Base-by-base conservation (phyloP, 2,113 vertebrate genomes). In the Ptilorrhoa leucosticta region DNA sequence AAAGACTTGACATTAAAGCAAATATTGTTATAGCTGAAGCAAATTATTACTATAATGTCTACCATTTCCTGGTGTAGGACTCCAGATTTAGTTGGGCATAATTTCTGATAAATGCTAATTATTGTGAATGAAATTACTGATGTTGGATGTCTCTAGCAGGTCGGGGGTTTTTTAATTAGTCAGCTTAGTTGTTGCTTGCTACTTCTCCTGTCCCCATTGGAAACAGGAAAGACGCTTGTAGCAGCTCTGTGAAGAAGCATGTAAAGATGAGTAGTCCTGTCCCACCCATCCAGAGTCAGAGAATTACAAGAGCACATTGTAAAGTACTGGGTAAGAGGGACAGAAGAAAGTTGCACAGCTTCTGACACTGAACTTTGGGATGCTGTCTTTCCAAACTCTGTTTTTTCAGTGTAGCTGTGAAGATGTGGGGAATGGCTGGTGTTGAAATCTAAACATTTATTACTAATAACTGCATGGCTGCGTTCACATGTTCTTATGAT, bases 101-200 rank as follows among this genome's bases (percentile, higher is more conserved):
- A 75, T 70, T 73, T 64, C n/a, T 92, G 77, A 89, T 77, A 73
- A 75, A 89, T 84, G 47, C 23, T 94, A 91, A 93, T 89, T 77
- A 60, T 69, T 86, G 33, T 61, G 26, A 90, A 94, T 93, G 39
- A 93, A 91, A 94, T 96, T 90, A 86, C 40, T 31, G 17, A 56
- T 23, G 5, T 44, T 90, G 60, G 23, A 86, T 83, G 20, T 35
- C 58, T 69, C 54, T 48, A 26, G 45, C 17, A 63, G 42, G 14
- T 42, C 10, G 1, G 21, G 19, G 8, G 0, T 14, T 87, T 37
- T 87, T 87, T 26, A 66, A 58, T 89, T 83, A 77, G 33, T 28
- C 48, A 63, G 11, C 26, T 44, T 80, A 60, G 13, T 51, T 71
- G 30, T 51, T 92, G 78, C 60, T 72, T 85, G 14, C 56, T 48